A percentile compares a stretch with the other conserved stretches of the same genome.
Conservation (phyloP, 2,113 vertebrate species). For the Pimephales promelas region DNA sequence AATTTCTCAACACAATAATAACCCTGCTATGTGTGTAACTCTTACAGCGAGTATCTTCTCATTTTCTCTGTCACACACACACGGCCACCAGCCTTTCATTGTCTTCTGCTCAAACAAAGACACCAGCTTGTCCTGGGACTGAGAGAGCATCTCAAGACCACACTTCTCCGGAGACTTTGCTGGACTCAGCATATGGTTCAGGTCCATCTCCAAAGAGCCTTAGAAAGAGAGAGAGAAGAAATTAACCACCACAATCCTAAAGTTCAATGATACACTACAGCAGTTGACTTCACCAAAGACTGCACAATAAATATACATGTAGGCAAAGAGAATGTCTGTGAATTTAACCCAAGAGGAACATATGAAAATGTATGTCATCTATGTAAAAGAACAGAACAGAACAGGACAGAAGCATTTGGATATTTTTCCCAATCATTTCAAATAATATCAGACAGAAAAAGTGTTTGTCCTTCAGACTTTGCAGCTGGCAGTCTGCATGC, state of each 20-base stretch:
- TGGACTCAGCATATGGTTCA: slow-evolving; percentile 90
- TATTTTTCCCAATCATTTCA: neutral
- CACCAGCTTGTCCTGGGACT: slow-evolving; percentile 69
- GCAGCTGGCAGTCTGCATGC: slow-evolving; percentile 17
- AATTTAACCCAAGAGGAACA: neutral
- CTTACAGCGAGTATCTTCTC: slow-evolving; percentile 83
- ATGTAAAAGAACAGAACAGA: neutral
- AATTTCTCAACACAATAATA: neutral
- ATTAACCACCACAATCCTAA: neutral
- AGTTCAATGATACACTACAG: neutral
- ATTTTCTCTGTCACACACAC: slow-evolving; percentile 73
- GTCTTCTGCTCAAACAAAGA: slow-evolving; percentile 97
- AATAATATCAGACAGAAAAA: slow-evolving; percentile 2
- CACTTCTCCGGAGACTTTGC: slow-evolving; percentile 90
- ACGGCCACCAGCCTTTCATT: slow-evolving; percentile 97
- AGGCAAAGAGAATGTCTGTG: neutral
- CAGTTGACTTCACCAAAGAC: neutral
- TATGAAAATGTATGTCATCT: neutral
- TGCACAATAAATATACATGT: neutral
- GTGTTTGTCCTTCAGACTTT: slow-evolving; percentile 22
- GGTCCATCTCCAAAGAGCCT: slow-evolving; percentile 92
- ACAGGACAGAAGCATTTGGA: neutral
- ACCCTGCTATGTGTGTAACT: neutral
- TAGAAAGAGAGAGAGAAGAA: neutral
- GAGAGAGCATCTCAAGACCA: slow-evolving; percentile 76